A percentile compares a stretch with the other conserved stretches of the same genome.
Conservation (phyloP, 2,113 vertebrate genomes). For the Neolamprologus fasciatus region DNA sequence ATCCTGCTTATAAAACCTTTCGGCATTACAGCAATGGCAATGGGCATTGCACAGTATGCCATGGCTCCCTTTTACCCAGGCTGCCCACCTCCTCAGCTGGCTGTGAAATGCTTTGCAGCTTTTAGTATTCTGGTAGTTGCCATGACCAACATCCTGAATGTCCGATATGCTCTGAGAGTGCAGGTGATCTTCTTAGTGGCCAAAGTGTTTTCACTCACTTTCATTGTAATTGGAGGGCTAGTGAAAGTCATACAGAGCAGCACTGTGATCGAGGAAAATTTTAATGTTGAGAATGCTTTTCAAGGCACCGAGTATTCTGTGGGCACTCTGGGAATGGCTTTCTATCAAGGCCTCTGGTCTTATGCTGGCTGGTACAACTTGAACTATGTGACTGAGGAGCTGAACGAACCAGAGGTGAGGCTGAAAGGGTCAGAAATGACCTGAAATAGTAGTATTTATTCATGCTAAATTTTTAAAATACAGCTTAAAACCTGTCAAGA, state of each 20-base stretch:
- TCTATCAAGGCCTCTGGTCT: accelerated
- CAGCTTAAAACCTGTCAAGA: too few relatives aligned
- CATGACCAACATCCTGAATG: neutral
- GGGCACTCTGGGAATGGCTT: neutral
- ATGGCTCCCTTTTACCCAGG: neutral
- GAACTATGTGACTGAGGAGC: accelerated
- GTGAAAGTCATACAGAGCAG: accelerated
- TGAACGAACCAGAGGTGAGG: neutral
- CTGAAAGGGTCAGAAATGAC: neutral
- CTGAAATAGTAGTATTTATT: neutral
- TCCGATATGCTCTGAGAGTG: neutral
- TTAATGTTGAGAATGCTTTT: constrained; percentile 68
- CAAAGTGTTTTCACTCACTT: neutral
- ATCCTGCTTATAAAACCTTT: accelerated
- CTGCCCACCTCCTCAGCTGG: neutral
- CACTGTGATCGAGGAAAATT: constrained; percentile 51
- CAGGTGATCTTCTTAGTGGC: neutral
- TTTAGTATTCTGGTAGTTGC: neutral
- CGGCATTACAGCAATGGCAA: accelerated
- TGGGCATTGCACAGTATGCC: accelerated
- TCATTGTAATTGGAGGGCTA: neutral
- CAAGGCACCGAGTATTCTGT: constrained; percentile 56
- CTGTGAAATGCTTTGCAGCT: neutral
- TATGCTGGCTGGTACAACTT: accelerated
- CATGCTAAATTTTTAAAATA: too few relatives aligned